Evolutionary conservation across 35 echinoderm and acorn worm genomes (phyloP).

Genomic region (Apostichopus californicus): DNA sequence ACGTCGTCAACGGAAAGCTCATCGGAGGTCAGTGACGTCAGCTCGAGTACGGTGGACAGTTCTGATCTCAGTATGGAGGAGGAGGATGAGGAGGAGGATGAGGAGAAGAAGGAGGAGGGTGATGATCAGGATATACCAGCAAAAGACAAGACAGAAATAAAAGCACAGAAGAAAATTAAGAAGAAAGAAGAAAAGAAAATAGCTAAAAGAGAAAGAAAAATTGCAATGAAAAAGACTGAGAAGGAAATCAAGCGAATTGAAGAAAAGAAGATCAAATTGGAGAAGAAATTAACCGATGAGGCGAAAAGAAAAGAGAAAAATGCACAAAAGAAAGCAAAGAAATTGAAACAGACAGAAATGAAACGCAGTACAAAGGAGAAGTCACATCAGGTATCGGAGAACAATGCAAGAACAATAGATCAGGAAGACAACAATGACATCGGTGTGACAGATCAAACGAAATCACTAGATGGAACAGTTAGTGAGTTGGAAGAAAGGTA

Average conservation of each 20-base stretch:
- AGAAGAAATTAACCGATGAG: constrained; percentile 32
- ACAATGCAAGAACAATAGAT: neutral
- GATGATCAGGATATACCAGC: neutral
- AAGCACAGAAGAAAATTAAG: constrained; percentile 21
- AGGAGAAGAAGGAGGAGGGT: too few species aligned
- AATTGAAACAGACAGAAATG: neutral
- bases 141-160: constrained; percentile 7
- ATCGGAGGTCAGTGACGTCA: constrained; percentile 82
- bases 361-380: neutral
- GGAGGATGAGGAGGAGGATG: neutral
- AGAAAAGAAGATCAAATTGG: neutral
- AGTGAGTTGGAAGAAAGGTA: too few species aligned
- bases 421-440: neutral
- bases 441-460: too few species aligned
- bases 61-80: constrained; percentile 61
- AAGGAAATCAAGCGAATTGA: constrained; percentile 4
- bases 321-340: constrained; percentile 19
- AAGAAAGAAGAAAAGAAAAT: constrained; percentile 33
- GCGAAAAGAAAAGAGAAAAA: constrained; percentile 19
- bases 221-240: constrained; percentile 6
- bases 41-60: constrained; percentile 67
- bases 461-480: too few species aligned
- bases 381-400: neutral
- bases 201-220: neutral
- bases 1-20: constrained; percentile 34